Evolutionary conservation across 2,113 vertebrate species (phyloP).

Genomic region (Crotalus helleri): DNA sequence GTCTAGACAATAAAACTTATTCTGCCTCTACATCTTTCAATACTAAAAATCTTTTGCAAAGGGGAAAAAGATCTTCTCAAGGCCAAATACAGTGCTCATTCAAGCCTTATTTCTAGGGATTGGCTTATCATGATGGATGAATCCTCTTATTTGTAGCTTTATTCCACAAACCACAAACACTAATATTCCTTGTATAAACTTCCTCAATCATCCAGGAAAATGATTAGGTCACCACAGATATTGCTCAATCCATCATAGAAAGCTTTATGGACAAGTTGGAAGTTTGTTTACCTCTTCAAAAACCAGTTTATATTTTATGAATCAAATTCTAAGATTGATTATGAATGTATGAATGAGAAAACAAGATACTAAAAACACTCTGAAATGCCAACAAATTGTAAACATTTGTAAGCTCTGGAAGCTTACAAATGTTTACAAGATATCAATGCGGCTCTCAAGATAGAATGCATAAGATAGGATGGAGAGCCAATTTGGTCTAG

Average conservation of each 20-base stretch:
- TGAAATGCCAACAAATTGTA: background rate
- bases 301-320: background rate
- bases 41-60: background rate
- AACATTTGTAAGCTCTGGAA: background rate
- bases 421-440: background rate
- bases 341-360: background rate
- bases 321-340: background rate
- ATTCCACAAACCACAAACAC: background rate
- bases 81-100: background rate
- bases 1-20: background rate
- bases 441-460: background rate
- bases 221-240: background rate
- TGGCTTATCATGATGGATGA: background rate
- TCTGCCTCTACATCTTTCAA: background rate
- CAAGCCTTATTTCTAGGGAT: background rate
- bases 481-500: no score
- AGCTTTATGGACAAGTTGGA: background rate
- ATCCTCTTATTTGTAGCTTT: background rate
- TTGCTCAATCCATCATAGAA: background rate
- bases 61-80: background rate
- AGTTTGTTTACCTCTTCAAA: background rate
- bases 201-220: background rate
- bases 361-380: background rate
- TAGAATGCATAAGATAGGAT: background rate
- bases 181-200: background rate